phyloP scores from a whole-genome alignment of 2,113 vertebrate genomes.

The Calonectris borealis region DNA sequence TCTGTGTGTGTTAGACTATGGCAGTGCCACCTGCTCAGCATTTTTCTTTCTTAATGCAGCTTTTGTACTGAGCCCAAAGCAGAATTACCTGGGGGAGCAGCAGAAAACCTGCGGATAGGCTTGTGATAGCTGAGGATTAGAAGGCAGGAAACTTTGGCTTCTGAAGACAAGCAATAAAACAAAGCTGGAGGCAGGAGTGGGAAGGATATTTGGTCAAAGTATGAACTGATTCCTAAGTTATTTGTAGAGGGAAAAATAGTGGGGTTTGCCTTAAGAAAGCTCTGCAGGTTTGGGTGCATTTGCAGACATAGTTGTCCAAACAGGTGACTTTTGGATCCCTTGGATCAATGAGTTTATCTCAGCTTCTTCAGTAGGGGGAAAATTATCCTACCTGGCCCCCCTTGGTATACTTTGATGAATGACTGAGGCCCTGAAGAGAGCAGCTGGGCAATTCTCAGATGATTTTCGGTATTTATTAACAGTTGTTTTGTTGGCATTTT shows the following conservation, averaged over 20 bases:
- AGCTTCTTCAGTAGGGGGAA: neutral
- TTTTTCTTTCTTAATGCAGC: neutral
- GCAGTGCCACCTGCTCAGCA: neutral
- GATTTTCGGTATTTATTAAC: neutral
- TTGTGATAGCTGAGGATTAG: neutral
- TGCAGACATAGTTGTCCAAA: neutral
- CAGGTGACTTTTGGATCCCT: neutral
- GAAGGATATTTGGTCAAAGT: neutral
- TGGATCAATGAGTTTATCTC: neutral
- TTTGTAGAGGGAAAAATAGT: neutral
- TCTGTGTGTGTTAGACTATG: neutral
- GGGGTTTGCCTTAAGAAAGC: neutral
- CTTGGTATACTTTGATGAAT: neutral
- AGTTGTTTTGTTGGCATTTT: neutral
- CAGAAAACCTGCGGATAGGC: neutral
- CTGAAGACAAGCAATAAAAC: neutral
- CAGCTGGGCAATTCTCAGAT: neutral
- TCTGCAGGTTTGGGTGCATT: neutral
- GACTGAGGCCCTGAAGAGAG: neutral
- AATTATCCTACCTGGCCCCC: neutral
- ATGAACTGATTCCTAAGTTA: neutral
- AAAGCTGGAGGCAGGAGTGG: neutral
- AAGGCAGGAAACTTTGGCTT: neutral
- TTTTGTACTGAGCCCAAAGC: neutral
- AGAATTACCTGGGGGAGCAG: neutral